A percentile compares a stretch with the other conserved stretches of the same genome.
Conservation (phyloP, 2,797 vertebrate species). For the Arctocebus calabarensis region DNA sequence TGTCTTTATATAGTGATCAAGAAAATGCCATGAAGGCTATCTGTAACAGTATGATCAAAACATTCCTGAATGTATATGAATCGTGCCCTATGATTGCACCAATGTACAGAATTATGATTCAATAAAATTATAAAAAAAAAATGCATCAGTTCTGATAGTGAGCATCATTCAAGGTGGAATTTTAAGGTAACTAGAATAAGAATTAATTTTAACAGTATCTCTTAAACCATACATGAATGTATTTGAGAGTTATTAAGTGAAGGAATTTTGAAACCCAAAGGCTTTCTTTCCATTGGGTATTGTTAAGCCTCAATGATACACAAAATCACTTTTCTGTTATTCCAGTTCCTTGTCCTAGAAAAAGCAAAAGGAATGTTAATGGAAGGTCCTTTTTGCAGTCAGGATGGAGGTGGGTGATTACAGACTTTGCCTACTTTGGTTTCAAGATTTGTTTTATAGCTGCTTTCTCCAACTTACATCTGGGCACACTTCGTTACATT, state of each 20-base stretch:
- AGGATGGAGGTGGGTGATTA: not conserved
- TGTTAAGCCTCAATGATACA: conserved; percentile 44
- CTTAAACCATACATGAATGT: conserved; percentile 38
- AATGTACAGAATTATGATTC: too few species aligned
- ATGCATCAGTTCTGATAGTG: not conserved
- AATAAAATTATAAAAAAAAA: too few species aligned
- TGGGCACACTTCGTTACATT: conserved; percentile 59
- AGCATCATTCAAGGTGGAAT: not conserved
- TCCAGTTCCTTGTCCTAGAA: conserved; percentile 12
- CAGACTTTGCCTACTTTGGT: conserved; percentile 8
- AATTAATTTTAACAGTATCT: conserved; percentile 32
- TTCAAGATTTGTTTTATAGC: conserved; percentile 51
- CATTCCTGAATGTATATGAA: too few species aligned
- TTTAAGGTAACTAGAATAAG: conserved; percentile 38
- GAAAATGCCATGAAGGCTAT: too few species aligned
- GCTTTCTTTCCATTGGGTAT: conserved; percentile 21
- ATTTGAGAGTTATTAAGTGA: conserved; percentile 44
- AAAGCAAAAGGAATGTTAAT: conserved; percentile 51
- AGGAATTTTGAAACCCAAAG: conserved; percentile 37
- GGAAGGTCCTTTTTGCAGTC: not conserved
- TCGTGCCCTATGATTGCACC: too few species aligned
- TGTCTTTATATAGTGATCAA: too few species aligned
- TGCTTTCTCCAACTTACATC: conserved; percentile 65
- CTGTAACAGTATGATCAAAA: too few species aligned
- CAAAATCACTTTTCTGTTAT: conserved; percentile 46